Percentiles rank a stretch among this genome's conserved stretches.
Evolutionary conservation across 1,140 invertebrate species (phyloP).

Genomic region (Periplaneta americana): DNA sequence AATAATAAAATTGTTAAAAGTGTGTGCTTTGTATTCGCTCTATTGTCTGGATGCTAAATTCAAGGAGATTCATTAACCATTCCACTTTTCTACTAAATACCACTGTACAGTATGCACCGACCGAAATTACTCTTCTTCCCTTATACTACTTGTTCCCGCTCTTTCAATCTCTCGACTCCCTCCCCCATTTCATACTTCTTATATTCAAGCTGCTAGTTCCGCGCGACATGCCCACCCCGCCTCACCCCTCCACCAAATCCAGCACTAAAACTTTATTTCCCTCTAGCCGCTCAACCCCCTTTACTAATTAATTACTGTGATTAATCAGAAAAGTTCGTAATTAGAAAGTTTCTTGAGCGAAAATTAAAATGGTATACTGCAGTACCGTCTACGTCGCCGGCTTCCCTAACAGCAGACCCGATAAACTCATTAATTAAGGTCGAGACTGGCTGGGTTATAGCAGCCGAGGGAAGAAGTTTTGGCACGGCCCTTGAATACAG

Average conservation of each 20-base stretch:
- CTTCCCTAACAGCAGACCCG: slow-evolving; percentile 33
- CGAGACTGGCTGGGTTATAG: slow-evolving; percentile 20
- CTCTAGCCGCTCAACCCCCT: slow-evolving; percentile 7
- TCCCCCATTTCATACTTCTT: neutral
- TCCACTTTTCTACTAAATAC: neutral
- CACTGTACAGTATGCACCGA: neutral
- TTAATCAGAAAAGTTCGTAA: slow-evolving; percentile 51
- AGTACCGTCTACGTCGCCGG: slow-evolving; percentile 17
- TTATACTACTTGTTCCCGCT: neutral
- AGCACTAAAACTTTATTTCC: slow-evolving; percentile 12
- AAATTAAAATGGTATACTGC: slow-evolving; percentile 43
- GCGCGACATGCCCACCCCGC: neutral
- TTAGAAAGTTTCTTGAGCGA: slow-evolving; percentile 45
- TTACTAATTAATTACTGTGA: slow-evolving; percentile 49
- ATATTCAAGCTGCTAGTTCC: neutral
- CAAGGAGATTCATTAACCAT: neutral
- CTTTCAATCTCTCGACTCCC: neutral
- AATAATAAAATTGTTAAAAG: too few species aligned
- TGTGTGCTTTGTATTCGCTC: too few species aligned
- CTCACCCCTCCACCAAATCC: neutral
- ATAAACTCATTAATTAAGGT: slow-evolving; percentile 48
- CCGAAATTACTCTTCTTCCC: neutral
- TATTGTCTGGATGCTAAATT: neutral
- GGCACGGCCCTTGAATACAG: slow-evolving; percentile 10
- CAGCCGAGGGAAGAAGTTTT: slow-evolving; percentile 7